phyloP scores from a whole-genome alignment of 1,140 invertebrate genomes.

The Pectinophora gossypiella region DNA sequence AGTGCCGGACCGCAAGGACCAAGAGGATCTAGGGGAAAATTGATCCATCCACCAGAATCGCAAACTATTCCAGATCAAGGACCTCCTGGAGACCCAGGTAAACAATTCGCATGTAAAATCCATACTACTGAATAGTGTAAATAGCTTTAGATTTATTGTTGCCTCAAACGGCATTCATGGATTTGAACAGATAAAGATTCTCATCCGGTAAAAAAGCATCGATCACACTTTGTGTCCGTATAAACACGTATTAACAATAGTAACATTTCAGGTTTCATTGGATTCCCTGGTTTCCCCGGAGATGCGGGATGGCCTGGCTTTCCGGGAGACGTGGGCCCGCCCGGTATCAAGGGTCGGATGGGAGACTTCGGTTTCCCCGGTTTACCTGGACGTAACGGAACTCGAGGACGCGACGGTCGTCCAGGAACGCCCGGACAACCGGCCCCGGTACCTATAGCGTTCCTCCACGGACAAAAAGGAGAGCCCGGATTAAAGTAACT shows the following conservation, averaged over 20 bases:
- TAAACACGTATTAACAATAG: no score
- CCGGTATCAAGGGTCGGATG: slow-evolving; percentile 78
- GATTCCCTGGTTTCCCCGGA: slow-evolving; percentile 79
- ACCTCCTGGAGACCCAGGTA: slow-evolving; percentile 70
- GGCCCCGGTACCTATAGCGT: slow-evolving; percentile 30
- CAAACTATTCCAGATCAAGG: slow-evolving; percentile 49
- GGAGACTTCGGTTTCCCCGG: slow-evolving; percentile 80
- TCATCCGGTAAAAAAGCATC: no score
- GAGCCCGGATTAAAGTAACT: slow-evolving; percentile 47
- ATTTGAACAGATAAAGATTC: no score
- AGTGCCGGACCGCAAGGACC: slow-evolving; percentile 73
- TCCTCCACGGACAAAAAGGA: slow-evolving; percentile 46
- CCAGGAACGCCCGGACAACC: slow-evolving; percentile 70
- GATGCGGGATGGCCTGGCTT: slow-evolving; percentile 79
- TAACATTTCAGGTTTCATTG: slow-evolving; percentile 70
- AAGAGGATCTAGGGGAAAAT: slow-evolving; percentile 67
- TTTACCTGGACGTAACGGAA: slow-evolving; percentile 69
- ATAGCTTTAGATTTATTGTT: no score
- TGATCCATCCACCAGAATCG: slow-evolving; percentile 30
- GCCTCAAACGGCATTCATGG: no score
- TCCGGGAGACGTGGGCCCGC: slow-evolving; percentile 69
- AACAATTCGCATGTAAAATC: no score
- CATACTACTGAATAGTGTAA: no score
- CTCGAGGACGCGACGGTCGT: slow-evolving; percentile 73
- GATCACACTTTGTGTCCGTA: no score